phyloP scores from a whole-genome alignment of 2,113 vertebrate genomes.

The Malurus cyaneus region DNA sequence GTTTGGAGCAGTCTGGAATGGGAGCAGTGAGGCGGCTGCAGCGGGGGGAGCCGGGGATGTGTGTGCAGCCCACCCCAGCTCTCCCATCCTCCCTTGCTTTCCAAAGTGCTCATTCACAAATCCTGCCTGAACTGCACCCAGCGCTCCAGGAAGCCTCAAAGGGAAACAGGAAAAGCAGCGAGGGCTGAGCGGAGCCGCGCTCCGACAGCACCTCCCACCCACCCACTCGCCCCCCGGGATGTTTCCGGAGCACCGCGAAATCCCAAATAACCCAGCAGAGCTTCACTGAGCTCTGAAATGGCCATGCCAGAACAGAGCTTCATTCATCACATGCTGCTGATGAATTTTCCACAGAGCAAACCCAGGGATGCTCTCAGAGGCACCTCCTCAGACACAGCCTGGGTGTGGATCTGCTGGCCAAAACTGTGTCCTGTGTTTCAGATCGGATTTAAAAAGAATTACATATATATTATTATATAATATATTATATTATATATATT shows the following conservation, averaged over 20 bases:
- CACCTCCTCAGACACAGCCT: background rate
- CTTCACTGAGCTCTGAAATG: background rate
- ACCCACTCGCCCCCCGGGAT: rapidly evolving
- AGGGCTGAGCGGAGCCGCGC: rapidly evolving
- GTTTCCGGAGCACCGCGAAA: background rate
- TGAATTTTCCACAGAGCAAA: background rate
- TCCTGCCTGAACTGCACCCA: background rate
- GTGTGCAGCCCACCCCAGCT: rapidly evolving
- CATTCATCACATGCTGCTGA: background rate
- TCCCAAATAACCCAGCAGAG: background rate
- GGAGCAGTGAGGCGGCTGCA: background rate
- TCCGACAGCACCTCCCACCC: background rate
- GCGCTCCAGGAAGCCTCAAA: background rate
- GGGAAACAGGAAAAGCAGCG: background rate
- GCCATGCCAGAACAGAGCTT: background rate
- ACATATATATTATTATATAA: no score
- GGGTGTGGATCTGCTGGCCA: background rate
- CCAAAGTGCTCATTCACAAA: background rate
- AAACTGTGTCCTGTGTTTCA: background rate
- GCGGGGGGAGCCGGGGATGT: background rate
- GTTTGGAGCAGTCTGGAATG: background rate
- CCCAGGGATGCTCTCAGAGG: background rate
- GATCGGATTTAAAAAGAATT: background rate
- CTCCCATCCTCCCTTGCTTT: background rate
- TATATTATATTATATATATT: no score